Conservation (phyloP, 2,113 vertebrate species). For the Nothoprocta perdicaria region DNA sequence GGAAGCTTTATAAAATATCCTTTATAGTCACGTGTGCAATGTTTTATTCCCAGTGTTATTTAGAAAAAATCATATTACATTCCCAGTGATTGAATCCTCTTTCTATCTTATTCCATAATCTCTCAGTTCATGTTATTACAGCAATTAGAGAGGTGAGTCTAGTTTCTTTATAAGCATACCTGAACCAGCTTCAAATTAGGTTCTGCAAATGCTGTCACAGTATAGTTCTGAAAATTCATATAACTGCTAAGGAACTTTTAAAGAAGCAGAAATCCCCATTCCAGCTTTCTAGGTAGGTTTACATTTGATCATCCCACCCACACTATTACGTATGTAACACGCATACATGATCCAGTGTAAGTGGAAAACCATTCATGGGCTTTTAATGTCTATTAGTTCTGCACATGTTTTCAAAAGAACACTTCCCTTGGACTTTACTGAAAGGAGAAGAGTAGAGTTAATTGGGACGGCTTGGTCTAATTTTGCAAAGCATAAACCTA, state of each 20-base stretch:
- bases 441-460: neutral
- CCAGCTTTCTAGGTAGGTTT: neutral
- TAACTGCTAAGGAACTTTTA: neutral
- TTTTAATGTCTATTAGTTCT: neutral
- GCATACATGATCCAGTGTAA: neutral
- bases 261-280: neutral
- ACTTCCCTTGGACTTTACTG: neutral
- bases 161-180: neutral
- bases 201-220: neutral
- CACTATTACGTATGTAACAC: neutral
- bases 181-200: neutral
- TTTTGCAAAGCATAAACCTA: neutral
- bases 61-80: neutral
- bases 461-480: rapidly evolving
- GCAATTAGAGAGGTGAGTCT: neutral
- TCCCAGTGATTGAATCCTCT: neutral
- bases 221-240: neutral
- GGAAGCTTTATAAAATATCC: neutral
- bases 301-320: neutral
- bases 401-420: neutral
- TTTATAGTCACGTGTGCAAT: neutral
- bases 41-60: neutral
- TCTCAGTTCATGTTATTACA: neutral
- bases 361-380: neutral
- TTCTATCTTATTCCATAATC: neutral